These are phyloP conservation scores for Lepilemur septentrionalis DNA, from an alignment of 2,797 vertebrate genomes.

Conservation along the genomic window DNA sequence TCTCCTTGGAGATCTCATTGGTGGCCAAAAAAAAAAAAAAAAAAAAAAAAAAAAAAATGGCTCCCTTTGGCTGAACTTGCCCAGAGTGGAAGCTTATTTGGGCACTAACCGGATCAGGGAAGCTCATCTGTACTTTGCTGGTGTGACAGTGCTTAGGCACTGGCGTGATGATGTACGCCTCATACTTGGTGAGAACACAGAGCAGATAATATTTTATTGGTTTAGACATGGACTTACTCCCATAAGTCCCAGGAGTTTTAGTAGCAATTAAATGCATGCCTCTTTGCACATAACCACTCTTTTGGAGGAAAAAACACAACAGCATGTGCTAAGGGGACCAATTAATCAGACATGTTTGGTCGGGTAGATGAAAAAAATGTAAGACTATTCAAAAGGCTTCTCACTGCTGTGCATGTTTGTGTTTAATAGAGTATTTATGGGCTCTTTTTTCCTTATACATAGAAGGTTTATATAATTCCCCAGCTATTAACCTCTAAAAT, in stretches of 20 bases:
- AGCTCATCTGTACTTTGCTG: not conserved
- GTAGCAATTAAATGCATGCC: not conserved
- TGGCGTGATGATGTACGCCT: not conserved
- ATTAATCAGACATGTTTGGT: not conserved
- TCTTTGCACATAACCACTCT: not conserved
- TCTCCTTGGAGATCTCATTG: slow-evolving; percentile 26
- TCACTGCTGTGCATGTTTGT: not conserved
- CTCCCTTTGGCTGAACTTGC: not conserved
- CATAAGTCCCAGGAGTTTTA: not conserved
- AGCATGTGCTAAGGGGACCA: not conserved
- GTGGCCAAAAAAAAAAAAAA: not conserved
- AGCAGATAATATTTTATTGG: not conserved
- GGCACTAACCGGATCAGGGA: not conserved
- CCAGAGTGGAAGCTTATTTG: not conserved
- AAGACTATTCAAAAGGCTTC: not conserved
- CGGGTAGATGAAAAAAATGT: not conserved
- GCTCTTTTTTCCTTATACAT: not conserved
- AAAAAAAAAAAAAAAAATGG: not conserved
- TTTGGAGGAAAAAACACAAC: not conserved
- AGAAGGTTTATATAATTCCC: not conserved
- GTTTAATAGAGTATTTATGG: not conserved
- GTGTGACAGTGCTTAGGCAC: not conserved
- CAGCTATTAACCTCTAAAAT: not conserved
- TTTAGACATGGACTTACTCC: not conserved
- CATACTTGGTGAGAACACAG: not conserved